Conservation (phyloP, 2,113 vertebrate genomes). For the Thryonomys swinderianus region DNA sequence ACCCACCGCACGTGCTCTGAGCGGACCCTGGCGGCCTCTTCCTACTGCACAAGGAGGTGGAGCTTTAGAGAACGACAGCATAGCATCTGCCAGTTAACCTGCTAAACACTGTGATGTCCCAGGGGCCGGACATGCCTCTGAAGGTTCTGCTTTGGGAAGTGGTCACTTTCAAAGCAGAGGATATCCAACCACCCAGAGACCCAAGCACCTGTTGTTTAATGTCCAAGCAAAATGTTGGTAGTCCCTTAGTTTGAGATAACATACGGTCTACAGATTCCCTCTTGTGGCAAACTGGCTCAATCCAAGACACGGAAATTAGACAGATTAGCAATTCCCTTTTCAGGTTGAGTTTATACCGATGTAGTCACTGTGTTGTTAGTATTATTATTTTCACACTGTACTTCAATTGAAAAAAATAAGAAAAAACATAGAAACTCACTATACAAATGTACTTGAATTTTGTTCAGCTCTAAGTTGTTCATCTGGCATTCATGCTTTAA, state of each 20-base stretch:
- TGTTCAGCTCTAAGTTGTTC: not conserved
- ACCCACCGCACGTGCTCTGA: constrained; percentile 59
- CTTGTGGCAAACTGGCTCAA: not conserved
- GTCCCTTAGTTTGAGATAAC: not conserved
- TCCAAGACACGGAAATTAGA: not conserved
- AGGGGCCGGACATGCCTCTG: constrained; percentile 17
- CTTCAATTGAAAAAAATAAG: not conserved
- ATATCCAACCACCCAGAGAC: not conserved
- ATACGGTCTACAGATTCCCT: not conserved
- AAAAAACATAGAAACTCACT: not conserved
- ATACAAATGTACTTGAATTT: not conserved
- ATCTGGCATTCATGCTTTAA: not conserved
- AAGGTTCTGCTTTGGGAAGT: constrained; percentile 73
- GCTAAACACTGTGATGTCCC: constrained; percentile 57
- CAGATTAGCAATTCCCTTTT: not conserved
- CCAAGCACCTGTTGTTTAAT: not conserved
- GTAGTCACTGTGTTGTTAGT: not conserved
- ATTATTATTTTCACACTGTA: not conserved
- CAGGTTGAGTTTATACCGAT: not conserved
- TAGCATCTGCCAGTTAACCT: constrained; percentile 53
- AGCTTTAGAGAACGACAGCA: constrained; percentile 61
- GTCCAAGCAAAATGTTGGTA: constrained; percentile 16
- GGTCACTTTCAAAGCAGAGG: constrained; percentile 48
- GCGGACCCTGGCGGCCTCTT: constrained; percentile 50
- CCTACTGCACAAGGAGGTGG: constrained; percentile 73